Evolutionary conservation across 2,888 invertebrate species (phyloP).

Genomic region (Ferrisia virgata): DNA sequence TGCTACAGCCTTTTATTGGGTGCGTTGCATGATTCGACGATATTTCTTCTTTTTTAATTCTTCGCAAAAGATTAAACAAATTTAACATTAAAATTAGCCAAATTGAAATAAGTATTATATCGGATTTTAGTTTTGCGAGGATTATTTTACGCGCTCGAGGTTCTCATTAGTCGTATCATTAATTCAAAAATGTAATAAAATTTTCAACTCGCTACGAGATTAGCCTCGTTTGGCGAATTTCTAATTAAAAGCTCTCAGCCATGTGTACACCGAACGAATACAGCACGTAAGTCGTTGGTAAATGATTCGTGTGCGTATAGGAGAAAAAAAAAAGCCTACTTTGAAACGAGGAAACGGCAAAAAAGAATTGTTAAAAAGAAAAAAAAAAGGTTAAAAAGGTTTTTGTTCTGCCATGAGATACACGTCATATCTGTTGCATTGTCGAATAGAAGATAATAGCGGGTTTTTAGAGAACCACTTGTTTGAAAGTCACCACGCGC

Average conservation of each 20-base stretch:
- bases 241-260: neutral
- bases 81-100: no score
- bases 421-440: slow-evolving; percentile 43
- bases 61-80: no score
- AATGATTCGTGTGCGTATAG: neutral
- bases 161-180: slow-evolving; percentile 9
- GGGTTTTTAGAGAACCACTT: slow-evolving; percentile 37
- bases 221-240: no score
- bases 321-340: neutral
- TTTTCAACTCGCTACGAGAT: no score
- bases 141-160: neutral
- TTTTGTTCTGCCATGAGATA: slow-evolving; percentile 25
- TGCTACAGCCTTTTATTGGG: no score
- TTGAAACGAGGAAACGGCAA: neutral
- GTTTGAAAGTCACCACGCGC: slow-evolving; percentile 41
- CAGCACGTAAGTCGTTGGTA: neutral
- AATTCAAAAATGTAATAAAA: neutral
- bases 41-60: no score
- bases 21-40: no score
- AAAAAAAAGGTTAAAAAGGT: slow-evolving; percentile 27
- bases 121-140: neutral
- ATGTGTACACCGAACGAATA: neutral
- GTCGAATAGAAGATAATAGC: slow-evolving; percentile 30
- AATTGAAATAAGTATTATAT: no score
- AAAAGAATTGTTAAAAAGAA: neutral